A percentile compares a stretch with the other conserved stretches of the same genome.
phyloP scores from a whole-genome alignment of 2,888 invertebrate genomes.

The Drosophila siamana region DNA sequence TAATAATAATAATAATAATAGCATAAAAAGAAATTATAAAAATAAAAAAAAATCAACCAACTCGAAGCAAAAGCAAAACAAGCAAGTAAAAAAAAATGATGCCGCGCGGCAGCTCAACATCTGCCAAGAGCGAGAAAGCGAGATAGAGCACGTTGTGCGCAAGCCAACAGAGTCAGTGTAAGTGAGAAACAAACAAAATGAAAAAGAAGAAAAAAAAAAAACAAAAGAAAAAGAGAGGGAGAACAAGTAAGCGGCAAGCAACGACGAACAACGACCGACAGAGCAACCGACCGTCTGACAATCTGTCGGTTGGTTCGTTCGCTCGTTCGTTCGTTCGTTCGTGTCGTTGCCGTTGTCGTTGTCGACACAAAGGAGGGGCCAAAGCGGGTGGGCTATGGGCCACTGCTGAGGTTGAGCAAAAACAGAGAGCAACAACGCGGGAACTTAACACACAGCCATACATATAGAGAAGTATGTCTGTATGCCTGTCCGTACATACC shows the following conservation, averaged over 20 bases:
- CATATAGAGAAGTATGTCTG: constrained; percentile 6
- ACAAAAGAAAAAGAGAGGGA: neutral
- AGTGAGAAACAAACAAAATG: constrained; percentile 18
- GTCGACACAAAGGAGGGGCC: constrained; percentile 27
- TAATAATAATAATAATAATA: constrained; percentile 66
- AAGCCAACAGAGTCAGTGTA: constrained; percentile 34
- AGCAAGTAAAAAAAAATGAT: constrained; percentile 54
- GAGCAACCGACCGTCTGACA: constrained; percentile 20
- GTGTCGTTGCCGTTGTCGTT: constrained; percentile 32
- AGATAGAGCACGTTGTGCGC: constrained; percentile 35
- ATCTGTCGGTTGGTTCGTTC: constrained; percentile 9
- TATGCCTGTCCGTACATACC: no score
- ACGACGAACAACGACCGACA: constrained; percentile 12
- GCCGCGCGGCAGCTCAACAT: constrained; percentile 50
- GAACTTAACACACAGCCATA: constrained; percentile 49
- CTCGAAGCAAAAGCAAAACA: constrained; percentile 65
- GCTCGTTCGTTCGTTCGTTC: constrained; percentile 18
- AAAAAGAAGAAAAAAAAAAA: neutral
- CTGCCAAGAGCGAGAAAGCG: constrained; percentile 39
- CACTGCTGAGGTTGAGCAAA: constrained; percentile 67
- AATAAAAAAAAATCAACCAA: constrained; percentile 55
- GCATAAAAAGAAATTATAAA: constrained; percentile 73
- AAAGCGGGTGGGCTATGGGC: constrained; percentile 12
- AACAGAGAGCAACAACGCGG: constrained; percentile 64
- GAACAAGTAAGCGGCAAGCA: constrained; percentile 16